Base-by-base conservation (phyloP, 1,140 invertebrate genomes). In the Hypothenemus hampei region DNA sequence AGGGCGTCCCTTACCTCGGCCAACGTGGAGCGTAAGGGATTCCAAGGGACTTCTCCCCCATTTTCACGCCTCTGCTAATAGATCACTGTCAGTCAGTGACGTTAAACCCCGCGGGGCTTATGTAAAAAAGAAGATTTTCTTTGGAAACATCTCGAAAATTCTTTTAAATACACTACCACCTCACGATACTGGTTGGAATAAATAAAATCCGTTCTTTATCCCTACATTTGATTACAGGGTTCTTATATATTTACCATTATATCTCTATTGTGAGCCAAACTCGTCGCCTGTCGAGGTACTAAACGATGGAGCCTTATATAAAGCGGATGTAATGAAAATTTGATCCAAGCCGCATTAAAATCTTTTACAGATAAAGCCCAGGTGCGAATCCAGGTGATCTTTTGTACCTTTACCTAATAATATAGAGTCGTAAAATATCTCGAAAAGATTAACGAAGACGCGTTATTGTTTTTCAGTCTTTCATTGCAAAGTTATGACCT, bases 1-100 rank as follows among this genome's bases (percentile, higher is more conserved):
- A 46, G 60, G 50, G 40, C 50, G 57, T 58, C 62, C 62, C 60
- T 64, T 64, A 64, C 62, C 62, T 64, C 50, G 48, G 58, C 35
- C 58, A 64, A 64, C 62, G 41, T 50, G 50, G 43, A 54, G 43
- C 53, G 53, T 55, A 55, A 55, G 53, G 57, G 54, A 51, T 50
- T 45, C 18, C 23, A 47, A 45, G 39, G 35, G 52, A 43, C 35
- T 15, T 43, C 50, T 31, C 36, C 51, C 24, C 45, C 57, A 26
- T 10, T 41, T 45, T 50, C 58, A 60, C 57, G 57, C 58, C 51
- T 57, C 39, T 44, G 36, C 29, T 64, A 62, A 64, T 64, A 54
- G 54, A 64, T 64, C 62, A 64, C 62, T 60, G 59, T 64, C 59
- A 59, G 51, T 45, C 45, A 26, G 49, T 45, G 41, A 53, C 36